A percentile compares a stretch with the other conserved stretches of the same genome.
Evolutionary conservation across 2,113 vertebrate genomes (phyloP).

Genomic region (Pogona vitticeps): DNA sequence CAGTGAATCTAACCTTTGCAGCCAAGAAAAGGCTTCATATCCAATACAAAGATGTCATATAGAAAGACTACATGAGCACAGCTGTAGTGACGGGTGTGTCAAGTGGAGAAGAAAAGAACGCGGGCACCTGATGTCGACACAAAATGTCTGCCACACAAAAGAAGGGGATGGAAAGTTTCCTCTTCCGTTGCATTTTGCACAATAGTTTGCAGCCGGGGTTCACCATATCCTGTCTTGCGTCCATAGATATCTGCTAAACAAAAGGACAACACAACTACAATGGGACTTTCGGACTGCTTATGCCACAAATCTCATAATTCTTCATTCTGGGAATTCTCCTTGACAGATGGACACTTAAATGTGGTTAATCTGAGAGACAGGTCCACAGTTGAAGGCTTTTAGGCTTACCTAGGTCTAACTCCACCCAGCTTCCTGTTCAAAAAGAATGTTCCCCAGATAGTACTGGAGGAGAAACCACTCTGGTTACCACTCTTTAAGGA

Average conservation of each 20-base stretch:
- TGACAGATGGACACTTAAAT: no score
- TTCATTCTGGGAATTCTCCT: no score
- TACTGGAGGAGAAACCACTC: no score
- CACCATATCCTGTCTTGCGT: not conserved
- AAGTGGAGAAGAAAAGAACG: not conserved
- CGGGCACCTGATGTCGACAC: not conserved
- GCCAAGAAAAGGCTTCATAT: conserved; percentile 21
- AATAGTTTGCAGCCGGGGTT: not conserved
- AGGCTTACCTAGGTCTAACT: no score
- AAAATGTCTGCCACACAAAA: not conserved
- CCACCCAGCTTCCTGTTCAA: no score
- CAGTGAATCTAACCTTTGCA: conserved; percentile 16
- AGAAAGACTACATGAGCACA: conserved; percentile 15
- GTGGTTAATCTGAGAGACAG: no score
- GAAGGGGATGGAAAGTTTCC: not conserved
- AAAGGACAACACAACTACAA: not conserved
- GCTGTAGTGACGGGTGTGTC: not conserved
- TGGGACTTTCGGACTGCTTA: no score
- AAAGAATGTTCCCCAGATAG: no score
- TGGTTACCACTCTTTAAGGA: no score
- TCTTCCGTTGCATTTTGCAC: not conserved
- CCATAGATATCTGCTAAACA: not conserved
- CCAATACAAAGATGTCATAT: conserved; percentile 38
- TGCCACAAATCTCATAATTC: no score
- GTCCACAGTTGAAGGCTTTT: no score